Evolutionary conservation across 2,797 vertebrate genomes (phyloP), one percentile per base, ranked within the genome.

Genomic region (Sebastes baramenuke): DNA sequence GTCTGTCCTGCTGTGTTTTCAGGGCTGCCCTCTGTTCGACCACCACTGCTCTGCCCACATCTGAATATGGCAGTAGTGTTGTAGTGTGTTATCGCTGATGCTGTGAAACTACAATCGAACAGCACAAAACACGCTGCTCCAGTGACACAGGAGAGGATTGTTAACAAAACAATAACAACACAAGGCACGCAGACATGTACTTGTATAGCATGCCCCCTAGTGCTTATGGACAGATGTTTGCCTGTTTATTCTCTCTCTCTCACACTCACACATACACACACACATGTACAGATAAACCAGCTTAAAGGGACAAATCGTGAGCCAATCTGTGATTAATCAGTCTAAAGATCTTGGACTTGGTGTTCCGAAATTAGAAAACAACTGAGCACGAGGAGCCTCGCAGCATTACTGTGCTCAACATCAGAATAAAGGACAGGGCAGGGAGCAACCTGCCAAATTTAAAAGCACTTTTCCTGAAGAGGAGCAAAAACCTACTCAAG

Each of bases 61-160:
- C 81, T 85, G 77, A 90, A 90, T 82, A 88, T 89, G 85, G 77
- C 88, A 74, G 86, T 79, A 76, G 84, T 91, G 38, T 42, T 42
- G 38, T 91, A 72, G 77, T 86, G 85, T 80, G 78, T 93, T 93
- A 92, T 88, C 94, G 94, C 93, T 94, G 94, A 95, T 93, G 92
- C 89, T 81, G 93, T 89, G 84, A 89, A 94, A 94, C 83, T 67
- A 87, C 91, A 92, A 90, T 90, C 88, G 88, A 86, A 91, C 82
- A 75, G 72, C 87, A 93, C 92, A 93, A 93, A 93, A 93, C 89
- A 89, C 30, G 30, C 81, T 29, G 87, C 84, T 89, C 74, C 81
- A 62, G 87, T 90, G 90, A 93, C 85, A 82, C 87, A 81, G 80
- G 59, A 74, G 64, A 69, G 82, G 79, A 91, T 93, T 93, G 90